Evolutionary conservation across 1,140 invertebrate genomes (phyloP).

Genomic region (Calliopsis andreniformis): DNA sequence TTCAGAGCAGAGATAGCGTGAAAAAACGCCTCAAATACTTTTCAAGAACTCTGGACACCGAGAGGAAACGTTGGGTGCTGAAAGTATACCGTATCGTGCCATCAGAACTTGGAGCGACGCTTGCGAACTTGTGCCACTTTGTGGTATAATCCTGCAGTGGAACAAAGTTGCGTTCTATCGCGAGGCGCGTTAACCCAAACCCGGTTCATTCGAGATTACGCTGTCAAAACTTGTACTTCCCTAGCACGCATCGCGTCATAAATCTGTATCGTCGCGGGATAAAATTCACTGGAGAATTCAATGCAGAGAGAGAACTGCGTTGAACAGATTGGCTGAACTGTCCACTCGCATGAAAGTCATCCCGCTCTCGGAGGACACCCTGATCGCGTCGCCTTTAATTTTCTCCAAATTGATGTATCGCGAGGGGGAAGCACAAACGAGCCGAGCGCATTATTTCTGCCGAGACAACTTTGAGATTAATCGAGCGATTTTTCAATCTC

Average conservation of each 20-base stretch:
- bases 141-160: neutral
- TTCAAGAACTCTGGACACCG: neutral
- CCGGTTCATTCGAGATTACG: conserved; percentile 23
- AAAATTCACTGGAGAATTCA: neutral
- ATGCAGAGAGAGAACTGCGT: neutral
- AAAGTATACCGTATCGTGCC: neutral
- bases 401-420: conserved; percentile 2
- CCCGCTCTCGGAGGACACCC: neutral
- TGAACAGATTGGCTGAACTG: neutral
- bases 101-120: neutral
- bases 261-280: neutral
- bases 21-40: neutral
- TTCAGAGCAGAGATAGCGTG: neutral
- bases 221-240: conserved; percentile 17
- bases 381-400: neutral
- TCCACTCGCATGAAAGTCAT: neutral
- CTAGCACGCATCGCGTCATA: neutral
- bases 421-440: neutral
- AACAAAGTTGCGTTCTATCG: neutral
- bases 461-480: neutral
- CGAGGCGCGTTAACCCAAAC: conserved; percentile 22
- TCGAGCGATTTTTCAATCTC: neutral
- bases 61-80: neutral
- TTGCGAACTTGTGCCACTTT: neutral
- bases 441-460: neutral